Conservation (phyloP, 2,888 invertebrate genomes). For the Steinernema hermaphroditum region DNA sequence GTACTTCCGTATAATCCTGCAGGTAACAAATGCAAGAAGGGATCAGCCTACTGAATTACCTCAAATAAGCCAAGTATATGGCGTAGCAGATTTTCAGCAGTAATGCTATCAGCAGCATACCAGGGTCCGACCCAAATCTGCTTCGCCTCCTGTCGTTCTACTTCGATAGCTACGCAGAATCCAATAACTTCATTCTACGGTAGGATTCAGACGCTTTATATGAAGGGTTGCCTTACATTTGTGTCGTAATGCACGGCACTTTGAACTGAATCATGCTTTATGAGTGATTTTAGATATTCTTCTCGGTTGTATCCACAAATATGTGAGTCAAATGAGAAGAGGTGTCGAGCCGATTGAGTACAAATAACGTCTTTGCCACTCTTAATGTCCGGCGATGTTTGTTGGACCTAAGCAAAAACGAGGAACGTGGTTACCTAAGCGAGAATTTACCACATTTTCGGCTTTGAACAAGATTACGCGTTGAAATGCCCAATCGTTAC, state of each 20-base stretch:
- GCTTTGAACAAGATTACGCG: not conserved
- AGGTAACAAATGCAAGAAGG: not conserved
- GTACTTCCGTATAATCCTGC: not conserved
- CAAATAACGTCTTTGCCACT: too few species aligned
- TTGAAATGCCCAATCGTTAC: not conserved
- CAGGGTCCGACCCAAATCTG: constrained; percentile 13
- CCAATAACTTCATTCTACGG: not conserved
- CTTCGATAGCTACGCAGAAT: constrained; percentile 1
- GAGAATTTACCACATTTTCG: too few species aligned
- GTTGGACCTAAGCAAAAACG: too few species aligned
- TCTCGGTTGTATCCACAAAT: not conserved
- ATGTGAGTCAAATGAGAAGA: not conserved
- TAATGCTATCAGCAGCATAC: not conserved
- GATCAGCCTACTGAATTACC: not conserved
- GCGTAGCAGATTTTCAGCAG: not conserved
- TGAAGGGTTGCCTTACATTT: not conserved
- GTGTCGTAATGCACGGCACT: not conserved
- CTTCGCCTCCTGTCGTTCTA: not conserved
- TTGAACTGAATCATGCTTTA: not conserved
- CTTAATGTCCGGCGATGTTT: too few species aligned
- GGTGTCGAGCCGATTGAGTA: too few species aligned
- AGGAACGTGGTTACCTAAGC: too few species aligned
- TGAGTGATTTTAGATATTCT: not conserved
- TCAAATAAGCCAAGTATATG: not conserved
- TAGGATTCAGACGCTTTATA: not conserved